Base-by-base conservation (phyloP, 1,140 invertebrate genomes). In the Papilio glaucus region DNA sequence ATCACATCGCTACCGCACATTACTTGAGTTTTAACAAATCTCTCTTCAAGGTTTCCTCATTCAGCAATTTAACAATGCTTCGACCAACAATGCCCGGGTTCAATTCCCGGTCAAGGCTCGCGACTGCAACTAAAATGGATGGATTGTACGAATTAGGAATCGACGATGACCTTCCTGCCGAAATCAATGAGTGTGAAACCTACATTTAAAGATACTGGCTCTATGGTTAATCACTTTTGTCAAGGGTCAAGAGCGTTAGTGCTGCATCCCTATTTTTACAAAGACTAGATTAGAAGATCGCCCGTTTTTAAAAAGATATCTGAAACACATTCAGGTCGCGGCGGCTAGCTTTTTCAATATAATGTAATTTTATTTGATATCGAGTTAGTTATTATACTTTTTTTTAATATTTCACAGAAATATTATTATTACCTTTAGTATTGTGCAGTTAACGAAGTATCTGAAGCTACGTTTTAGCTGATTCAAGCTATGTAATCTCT, bases 101-200 rank as follows among this genome's bases (percentile, higher is more conserved):
- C 18, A 39, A 6, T 18, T 21, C 37, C 62, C 62, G 62, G 62
- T 65, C 62, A 65, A 65, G 62, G 62, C 5, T 18, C 10, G 13
- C 6, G 2, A 37, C 29, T 65, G 45, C 45, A n/a, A 65, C 33
- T 6, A 39, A 38, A 65, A 9, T 21, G 62, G 10, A 65, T 21
- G 37, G 15, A 21, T 65, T 12, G 62, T 65, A 39, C 33, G 15
- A 65, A 65, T 65, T 38, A 65, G 37, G 62, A 15, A 38, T 21
- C 29, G 29, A 18, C 7, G n/a, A 5, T 39, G 62, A 38, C 29
- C 29, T 65, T 65, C 21, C 15, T 38, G 15, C n/a, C 37, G 45
- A 39, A 65, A 62, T 37, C 15, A 62, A 61, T 37, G 13, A 1
- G 24, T 26, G 24, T 29, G 1, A 61, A 61, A 33, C 60, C 60